These are phyloP conservation scores for Platyscapa corneri DNA, from an alignment of 1,140 invertebrate genomes.

Conservation along the genomic window DNA sequence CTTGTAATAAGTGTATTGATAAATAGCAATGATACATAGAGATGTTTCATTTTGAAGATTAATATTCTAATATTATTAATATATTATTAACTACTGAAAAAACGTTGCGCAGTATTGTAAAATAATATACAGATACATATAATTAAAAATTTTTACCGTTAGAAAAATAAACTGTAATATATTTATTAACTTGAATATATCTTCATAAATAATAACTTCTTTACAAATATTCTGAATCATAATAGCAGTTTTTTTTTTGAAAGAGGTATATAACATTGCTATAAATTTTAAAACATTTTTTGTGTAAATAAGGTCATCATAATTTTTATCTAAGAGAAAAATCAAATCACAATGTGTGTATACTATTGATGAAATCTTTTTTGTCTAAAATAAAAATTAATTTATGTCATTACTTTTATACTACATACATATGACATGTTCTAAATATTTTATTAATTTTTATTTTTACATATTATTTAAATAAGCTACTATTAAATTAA, in stretches of 20 bases:
- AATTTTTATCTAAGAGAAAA: background rate
- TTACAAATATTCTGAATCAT: background rate
- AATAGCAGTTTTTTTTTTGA: background rate
- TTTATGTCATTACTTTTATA: too few species aligned
- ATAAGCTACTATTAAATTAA: too few species aligned
- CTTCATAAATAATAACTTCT: constrained; percentile 4
- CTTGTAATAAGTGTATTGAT: background rate
- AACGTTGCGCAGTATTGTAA: background rate
- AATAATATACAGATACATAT: background rate
- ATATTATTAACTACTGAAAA: background rate
- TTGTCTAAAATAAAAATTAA: background rate
- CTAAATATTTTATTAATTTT: too few species aligned
- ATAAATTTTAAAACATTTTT: background rate
- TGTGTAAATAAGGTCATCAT: background rate
- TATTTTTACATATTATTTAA: too few species aligned
- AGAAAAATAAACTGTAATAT: background rate
- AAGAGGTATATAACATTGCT: background rate
- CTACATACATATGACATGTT: too few species aligned
- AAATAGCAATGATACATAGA: background rate
- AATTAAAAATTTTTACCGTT: background rate
- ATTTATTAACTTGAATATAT: background rate
- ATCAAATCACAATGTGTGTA: background rate
- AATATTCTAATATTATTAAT: background rate
- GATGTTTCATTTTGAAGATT: background rate
- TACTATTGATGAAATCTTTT: background rate